Evolutionary conservation across 2,113 vertebrate species (phyloP), one percentile per base, ranked within the genome.

Genomic region (Gopherus evgoodei): DNA sequence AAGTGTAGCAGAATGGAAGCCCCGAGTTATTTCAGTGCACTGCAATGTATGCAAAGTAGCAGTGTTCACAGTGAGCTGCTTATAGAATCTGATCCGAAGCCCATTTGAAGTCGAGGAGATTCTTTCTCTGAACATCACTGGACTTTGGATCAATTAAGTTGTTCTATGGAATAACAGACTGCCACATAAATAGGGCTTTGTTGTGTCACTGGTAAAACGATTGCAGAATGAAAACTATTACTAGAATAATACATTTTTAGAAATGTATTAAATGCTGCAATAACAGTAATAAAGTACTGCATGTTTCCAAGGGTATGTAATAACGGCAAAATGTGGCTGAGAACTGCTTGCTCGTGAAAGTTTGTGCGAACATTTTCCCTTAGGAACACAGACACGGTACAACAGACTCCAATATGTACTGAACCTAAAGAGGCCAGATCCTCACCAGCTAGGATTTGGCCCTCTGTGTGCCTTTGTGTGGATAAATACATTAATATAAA

Each of bases 301-400:
- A 1, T 3, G 3, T n/a, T 50, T 44, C 13, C 44, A 11, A 1
- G n/a, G 2, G 31, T 24, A 6, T 24, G 29, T 17, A 83, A 17
- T 5, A 11, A 57, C 44, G 38, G 13, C n/a, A 29, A 42, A 42
- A 16, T 13, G 38, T 53, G 12, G 47, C 8, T 42, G 83, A 86
- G 65, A 75, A n/a, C 22, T 5, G 75, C 31, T 84, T 47, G 9
- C 14, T 2, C 2, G n/a, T 0, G 6, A 49, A 38, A 0, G 1
- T 29, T 16, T 9, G 42, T 50, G 8, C 0, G 0, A 13, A 90
- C 14, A 0, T 0, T 0, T 62, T 35, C 7, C 27, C 2, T 0
- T 52, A 75, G 8, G 11, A 0, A 1, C 16, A 1, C 14, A 22
- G 1, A 19, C 65, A 22, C 7, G 8, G 35, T 72, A 16, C 42